Evolutionary conservation across 2,888 invertebrate genomes (phyloP).

Genomic region (Teleiodes luculella): DNA sequence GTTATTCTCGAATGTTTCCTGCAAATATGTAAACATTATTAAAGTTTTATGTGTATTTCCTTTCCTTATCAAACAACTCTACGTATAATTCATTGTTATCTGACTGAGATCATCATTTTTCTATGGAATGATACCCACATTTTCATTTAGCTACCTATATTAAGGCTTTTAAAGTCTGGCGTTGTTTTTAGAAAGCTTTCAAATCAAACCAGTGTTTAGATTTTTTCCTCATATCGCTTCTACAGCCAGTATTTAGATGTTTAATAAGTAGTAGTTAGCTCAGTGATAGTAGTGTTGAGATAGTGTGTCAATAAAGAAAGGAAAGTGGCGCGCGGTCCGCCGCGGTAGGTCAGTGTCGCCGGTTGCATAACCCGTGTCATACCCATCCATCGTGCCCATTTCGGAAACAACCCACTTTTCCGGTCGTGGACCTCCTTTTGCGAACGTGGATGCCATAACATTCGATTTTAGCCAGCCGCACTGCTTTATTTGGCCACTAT

Average conservation of each 20-base stretch:
- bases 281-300: conserved; percentile 55
- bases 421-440: conserved; percentile 23
- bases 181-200: too few relatives aligned
- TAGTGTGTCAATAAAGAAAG: conserved; percentile 76
- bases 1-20: neutral
- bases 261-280: conserved; percentile 43
- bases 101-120: neutral
- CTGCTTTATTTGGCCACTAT: neutral
- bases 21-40: neutral
- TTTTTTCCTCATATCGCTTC: too few relatives aligned
- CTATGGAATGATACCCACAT: too few relatives aligned
- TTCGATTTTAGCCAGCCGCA: conserved; percentile 7
- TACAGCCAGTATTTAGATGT: conserved; percentile 26
- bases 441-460: conserved; percentile 16
- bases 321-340: conserved; percentile 68
- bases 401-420: conserved; percentile 37
- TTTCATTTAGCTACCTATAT: too few relatives aligned
- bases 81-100: neutral
- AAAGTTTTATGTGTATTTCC: neutral
- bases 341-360: conserved; percentile 74
- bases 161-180: too few relatives aligned
- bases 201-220: too few relatives aligned
- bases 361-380: conserved; percentile 68
- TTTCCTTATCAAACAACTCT: neutral
- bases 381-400: conserved; percentile 60